Percentiles rank a stretch among this genome's conserved stretches.
phyloP scores from a whole-genome alignment of 2,113 vertebrate species.

The Sylvilagus bachmani region DNA sequence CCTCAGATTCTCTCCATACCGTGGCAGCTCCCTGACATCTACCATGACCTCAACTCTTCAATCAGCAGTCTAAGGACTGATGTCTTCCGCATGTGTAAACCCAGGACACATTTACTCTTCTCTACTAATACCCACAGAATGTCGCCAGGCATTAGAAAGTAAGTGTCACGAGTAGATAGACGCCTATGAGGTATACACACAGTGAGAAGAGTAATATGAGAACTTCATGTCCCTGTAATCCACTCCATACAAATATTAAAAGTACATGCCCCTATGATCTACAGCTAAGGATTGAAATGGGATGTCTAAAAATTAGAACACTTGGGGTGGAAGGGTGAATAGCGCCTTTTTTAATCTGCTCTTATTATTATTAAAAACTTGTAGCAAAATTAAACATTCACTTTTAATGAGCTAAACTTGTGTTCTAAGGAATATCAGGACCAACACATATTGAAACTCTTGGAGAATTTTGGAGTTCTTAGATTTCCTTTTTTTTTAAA shows the following conservation, averaged over 20 bases:
- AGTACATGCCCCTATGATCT: not conserved
- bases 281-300: not conserved
- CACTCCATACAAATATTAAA: not conserved
- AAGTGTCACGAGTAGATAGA: not conserved
- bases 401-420: not conserved
- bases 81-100: constrained; percentile 7
- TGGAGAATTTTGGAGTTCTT: constrained; percentile 1
- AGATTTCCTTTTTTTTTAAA: not conserved
- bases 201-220: not conserved
- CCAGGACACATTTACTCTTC: constrained; percentile 12
- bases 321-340: not conserved
- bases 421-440: not conserved
- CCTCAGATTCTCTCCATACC: not conserved
- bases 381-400: not conserved
- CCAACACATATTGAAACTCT: not conserved
- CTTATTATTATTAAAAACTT: not conserved
- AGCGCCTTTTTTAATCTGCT: not conserved
- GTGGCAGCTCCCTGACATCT: not conserved
- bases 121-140: not conserved
- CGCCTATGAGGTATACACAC: not conserved
- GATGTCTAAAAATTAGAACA: not conserved
- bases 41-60: not conserved
- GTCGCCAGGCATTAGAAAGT: not conserved
- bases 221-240: not conserved
- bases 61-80: not conserved